phyloP scores from a whole-genome alignment of 2,113 vertebrate species.

The Proteles cristata region DNA sequence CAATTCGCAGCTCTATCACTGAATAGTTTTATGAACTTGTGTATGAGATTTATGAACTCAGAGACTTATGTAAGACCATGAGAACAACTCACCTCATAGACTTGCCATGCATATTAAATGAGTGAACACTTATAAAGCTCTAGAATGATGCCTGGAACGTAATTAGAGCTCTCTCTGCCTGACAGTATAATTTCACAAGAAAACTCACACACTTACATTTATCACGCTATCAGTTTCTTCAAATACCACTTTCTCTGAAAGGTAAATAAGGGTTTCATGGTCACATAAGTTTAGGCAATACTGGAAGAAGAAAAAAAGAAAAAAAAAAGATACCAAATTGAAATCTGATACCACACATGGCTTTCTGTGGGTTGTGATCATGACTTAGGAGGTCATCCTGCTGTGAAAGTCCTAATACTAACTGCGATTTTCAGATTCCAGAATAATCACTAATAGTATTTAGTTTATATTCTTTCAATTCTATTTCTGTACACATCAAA shows the following conservation, averaged over 20 bases:
- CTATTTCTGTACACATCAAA: not conserved
- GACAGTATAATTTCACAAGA: not conserved
- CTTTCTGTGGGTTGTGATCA: not conserved
- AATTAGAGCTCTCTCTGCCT: not conserved
- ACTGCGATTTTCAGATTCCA: not conserved
- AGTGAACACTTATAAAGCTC: not conserved
- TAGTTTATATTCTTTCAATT: not conserved
- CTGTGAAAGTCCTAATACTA: not conserved
- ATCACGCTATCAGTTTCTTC: not conserved
- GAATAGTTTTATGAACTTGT: not conserved
- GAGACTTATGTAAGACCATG: no score
- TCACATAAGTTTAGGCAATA: not conserved
- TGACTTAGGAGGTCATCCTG: not conserved
- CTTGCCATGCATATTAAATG: not conserved
- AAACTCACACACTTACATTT: not conserved
- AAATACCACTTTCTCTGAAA: not conserved
- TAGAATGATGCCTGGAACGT: not conserved
- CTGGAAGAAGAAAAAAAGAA: not conserved
- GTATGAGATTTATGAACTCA: no score
- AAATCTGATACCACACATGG: not conserved
- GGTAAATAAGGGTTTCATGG: not conserved
- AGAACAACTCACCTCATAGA: no score
- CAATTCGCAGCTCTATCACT: not conserved
- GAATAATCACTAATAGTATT: not conserved
- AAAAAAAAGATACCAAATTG: not conserved